phyloP scores from a whole-genome alignment of 2,113 vertebrate genomes.

The Axis porcinus region DNA sequence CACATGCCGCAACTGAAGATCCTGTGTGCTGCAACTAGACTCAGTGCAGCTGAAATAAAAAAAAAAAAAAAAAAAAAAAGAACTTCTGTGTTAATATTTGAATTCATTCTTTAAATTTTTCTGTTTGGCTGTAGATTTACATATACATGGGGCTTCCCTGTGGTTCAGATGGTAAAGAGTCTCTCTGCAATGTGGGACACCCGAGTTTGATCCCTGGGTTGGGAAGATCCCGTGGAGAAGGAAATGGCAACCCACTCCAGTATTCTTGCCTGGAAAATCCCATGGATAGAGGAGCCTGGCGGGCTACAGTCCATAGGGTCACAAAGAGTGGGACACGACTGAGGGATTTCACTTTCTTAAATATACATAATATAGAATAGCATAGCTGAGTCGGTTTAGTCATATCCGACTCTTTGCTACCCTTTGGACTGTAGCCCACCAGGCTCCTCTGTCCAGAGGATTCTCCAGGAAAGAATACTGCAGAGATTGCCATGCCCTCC shows the following conservation, averaged over 20 bases:
- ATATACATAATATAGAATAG: background rate
- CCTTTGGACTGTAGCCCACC: background rate
- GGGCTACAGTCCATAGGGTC: background rate
- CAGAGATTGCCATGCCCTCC: background rate
- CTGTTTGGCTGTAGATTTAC: background rate
- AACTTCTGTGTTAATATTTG: background rate
- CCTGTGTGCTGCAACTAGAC: no score
- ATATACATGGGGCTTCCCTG: background rate
- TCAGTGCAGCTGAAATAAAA: no score
- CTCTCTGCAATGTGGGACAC: background rate
- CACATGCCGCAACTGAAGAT: no score
- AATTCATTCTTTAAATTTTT: background rate
- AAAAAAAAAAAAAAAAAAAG: no score
- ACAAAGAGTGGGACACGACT: background rate
- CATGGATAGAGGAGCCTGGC: background rate
- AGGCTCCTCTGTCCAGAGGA: background rate
- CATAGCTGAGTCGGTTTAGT: background rate
- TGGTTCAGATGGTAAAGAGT: background rate
- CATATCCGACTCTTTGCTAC: background rate
- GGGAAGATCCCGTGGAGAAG: background rate
- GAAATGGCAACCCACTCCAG: background rate
- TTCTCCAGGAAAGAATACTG: background rate
- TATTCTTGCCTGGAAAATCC: background rate
- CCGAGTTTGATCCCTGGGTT: background rate
- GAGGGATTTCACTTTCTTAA: background rate